These are phyloP conservation scores for Zeugodacus cucurbitae DNA, from an alignment of 1,140 invertebrate genomes.

Conservation along the genomic window DNA sequence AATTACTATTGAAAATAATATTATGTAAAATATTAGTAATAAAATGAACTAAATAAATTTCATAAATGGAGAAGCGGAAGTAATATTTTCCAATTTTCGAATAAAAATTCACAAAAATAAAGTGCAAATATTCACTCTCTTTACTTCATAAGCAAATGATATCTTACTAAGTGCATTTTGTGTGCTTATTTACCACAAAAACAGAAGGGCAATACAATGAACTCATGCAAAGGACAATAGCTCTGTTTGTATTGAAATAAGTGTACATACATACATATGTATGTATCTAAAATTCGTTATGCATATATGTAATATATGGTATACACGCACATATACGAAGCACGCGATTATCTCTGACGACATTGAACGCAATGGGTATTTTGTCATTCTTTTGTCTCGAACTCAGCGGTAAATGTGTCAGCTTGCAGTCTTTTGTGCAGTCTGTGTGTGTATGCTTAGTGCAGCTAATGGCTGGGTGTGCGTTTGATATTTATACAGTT, in stretches of 20 bases:
- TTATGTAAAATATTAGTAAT: no score
- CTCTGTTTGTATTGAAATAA: not conserved
- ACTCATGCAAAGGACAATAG: not conserved
- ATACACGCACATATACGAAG: no score
- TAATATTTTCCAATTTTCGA: no score
- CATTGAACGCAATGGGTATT: not conserved
- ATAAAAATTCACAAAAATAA: no score
- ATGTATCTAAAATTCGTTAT: not conserved
- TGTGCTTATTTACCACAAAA: not conserved
- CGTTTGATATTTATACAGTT: not conserved
- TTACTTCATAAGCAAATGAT: no score
- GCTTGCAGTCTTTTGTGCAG: not conserved
- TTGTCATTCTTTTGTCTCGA: not conserved
- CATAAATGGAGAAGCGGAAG: no score
- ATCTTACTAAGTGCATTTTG: no score
- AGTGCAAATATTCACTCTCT: no score
- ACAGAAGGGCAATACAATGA: not conserved
- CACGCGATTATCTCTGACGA: not conserved
- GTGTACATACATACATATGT: not conserved
- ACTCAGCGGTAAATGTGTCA: not conserved
- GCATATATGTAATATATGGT: not conserved
- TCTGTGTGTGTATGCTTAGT: not conserved
- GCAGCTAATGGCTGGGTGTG: not conserved
- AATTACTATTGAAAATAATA: no score
- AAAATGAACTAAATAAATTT: no score